phyloP scores from a whole-genome alignment of 2,888 invertebrate species.

The Agapetus fuscipes region DNA sequence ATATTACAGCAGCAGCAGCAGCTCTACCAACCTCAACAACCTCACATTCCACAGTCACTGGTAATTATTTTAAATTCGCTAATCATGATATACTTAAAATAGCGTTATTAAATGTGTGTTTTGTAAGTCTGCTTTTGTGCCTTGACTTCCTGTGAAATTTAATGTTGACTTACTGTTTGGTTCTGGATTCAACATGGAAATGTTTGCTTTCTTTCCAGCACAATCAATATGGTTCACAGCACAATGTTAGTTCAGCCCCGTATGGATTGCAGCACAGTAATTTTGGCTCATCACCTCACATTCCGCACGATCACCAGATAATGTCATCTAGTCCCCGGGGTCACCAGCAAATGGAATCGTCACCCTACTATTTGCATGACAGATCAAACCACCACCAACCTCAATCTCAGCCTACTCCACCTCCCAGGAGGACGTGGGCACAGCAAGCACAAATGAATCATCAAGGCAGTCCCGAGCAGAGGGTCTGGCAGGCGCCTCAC shows the following conservation, averaged over 20 bases:
- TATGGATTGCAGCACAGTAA: constrained; percentile 24
- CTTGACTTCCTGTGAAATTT: too few species aligned
- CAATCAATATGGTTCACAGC: constrained; percentile 47
- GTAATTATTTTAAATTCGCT: too few species aligned
- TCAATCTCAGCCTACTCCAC: constrained; percentile 39
- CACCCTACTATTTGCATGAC: constrained; percentile 72
- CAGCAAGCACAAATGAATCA: constrained; percentile 37
- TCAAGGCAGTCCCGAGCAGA: constrained; percentile 21
- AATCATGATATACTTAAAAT: constrained; percentile 18
- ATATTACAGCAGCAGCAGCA: constrained; percentile 47
- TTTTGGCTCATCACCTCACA: constrained; percentile 45
- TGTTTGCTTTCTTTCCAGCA: constrained; percentile 31
- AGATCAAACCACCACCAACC: constrained; percentile 37
- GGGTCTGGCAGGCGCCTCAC: constrained; percentile 34
- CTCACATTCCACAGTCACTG: constrained; percentile 43
- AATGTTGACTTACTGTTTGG: neutral
- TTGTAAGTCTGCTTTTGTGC: neutral
- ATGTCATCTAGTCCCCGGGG: constrained; percentile 23
- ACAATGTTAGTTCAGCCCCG: constrained; percentile 37
- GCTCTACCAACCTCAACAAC: constrained; percentile 41
- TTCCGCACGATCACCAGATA: constrained; percentile 28
- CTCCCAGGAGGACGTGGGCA: constrained; percentile 59
- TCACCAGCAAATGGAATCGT: constrained; percentile 30
- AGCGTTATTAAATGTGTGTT: constrained; percentile 13
- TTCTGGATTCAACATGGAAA: neutral